Evolutionary conservation across 2,888 invertebrate genomes (phyloP).

Genomic region (Conistra vaccinii): DNA sequence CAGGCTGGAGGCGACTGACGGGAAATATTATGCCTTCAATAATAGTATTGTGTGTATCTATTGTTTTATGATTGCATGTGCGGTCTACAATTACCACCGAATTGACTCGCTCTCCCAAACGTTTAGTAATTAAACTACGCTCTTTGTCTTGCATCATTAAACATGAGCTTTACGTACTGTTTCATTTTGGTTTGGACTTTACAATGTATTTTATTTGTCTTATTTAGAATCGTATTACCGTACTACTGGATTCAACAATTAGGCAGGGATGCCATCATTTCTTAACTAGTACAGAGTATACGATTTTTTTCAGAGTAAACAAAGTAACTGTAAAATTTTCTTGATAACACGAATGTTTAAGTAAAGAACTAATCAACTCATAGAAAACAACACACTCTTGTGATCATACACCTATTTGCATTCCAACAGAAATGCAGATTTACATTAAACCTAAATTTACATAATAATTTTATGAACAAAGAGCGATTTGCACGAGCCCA

Average conservation of each 20-base stretch:
- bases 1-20: slow-evolving; percentile 77
- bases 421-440: background rate
- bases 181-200: slow-evolving; percentile 28
- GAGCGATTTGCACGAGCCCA: slow-evolving; percentile 20
- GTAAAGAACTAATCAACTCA: background rate
- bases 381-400: background rate
- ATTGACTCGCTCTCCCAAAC: slow-evolving; percentile 42
- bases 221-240: background rate
- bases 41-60: slow-evolving; percentile 65
- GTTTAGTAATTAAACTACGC: slow-evolving; percentile 1
- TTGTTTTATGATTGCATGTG: slow-evolving; percentile 72
- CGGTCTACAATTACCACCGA: slow-evolving; percentile 40
- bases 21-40: slow-evolving; percentile 78
- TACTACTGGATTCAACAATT: background rate
- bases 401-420: background rate
- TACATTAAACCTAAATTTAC: slow-evolving; percentile 2
- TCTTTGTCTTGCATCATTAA: slow-evolving; percentile 43
- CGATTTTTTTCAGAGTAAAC: background rate
- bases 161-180: slow-evolving; percentile 30
- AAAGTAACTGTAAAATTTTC: background rate
- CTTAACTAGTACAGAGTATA: background rate
- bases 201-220: slow-evolving; percentile 34
- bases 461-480: background rate
- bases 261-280: background rate
- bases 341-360: background rate